Base-by-base conservation (phyloP, 2,888 invertebrate genomes). In the Macrophya alboannulata region DNA sequence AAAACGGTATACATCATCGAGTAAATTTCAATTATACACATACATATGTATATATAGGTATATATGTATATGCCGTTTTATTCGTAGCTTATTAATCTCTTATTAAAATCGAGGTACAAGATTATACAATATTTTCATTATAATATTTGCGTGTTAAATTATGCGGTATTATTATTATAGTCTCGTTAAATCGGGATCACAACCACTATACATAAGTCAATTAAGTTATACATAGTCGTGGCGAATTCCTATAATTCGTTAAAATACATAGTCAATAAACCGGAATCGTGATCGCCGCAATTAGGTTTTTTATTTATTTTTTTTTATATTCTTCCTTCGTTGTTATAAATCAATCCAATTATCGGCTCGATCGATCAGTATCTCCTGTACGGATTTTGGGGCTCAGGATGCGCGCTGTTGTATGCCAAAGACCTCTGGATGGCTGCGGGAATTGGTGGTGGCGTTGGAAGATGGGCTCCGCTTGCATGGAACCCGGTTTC, bases 401-500 rank as follows among this genome's bases (percentile, higher is more conserved):
- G 94, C 87, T 94, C 94, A 68, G 94, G 94, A 86, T 94, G 94
- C 59, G 94, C 94, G 31, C 94, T 94, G 87, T 96, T 94, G 93
- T 95, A 96, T 31, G 96, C 96, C 88, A 96, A 93, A 76, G 96
- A 95, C 87, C 95, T 95, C 90, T 96, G 96, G 88, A 97, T 97
- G 88, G 96, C 97, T 84, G 95, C 94, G 10, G 97, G 97, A 88
- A 97, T 96, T 31, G 97, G 97, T n/a, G 97, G 97, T 5, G 97
- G 97, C 10, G 97, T 97, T 17, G 97, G 97, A 72, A 97, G 94
- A 93, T 97, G 97, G 77, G 96, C 96, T 59, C 97, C 97, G 93
- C 95, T 95, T 12, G 96, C 95, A 89, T 95, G 96, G 92, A 96
- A 96, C 71, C 96, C 96, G 87, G 96, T 96, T 89, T 96, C 96